Evolutionary conservation across 2,888 invertebrate genomes (phyloP), one percentile per base, ranked within the genome.

Genomic region (Tetragonula carbonaria): DNA sequence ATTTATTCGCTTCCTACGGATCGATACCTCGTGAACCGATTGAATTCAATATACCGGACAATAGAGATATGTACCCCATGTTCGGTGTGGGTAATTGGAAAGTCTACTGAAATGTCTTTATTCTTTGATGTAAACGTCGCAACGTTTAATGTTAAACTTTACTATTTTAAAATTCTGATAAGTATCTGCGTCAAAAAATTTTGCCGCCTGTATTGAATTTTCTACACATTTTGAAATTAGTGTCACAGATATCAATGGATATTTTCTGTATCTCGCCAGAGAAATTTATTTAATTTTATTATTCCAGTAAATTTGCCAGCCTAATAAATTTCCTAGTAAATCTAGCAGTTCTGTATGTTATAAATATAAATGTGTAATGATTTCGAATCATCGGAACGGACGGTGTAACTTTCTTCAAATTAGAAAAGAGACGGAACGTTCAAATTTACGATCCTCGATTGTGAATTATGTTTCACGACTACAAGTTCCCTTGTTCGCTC

Each of bases 391-490:
- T 59, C 13, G 21, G 11, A n/a, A 5, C n/a, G 13, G n/a, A 0
- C n/a, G 23, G 14, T 59, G n/a, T 13, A 59, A 59, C 5, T n/a
- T 59, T 59, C 57, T 23, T 23, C n/a, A 23, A 59, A 23, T 23
- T 23, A 0, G 14, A 59, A 23, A 23, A 59, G 0, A 50, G 13
- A 57, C 1, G 45, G 66, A 50, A 18, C n/a, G 16, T 21, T 33
- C 55, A 50, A 68, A 51, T 63, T 62, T 18, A 65, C 16, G 59
- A 68, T 23, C n/a, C 23, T 23, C 53, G 50, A 16, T 11, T 53
- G 23, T 80, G 59, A 73, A 79, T 81, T 67, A 68, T n/a, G 55
- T 68, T 57, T 55, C 45, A 67, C 59, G 67, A 59, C 57, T 63
- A 53, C 73, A n/a, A 57, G 74, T 68, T 71, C 70, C 74, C 67